Evolutionary conservation across 35 echinoderm and acorn worm species (phyloP).

Genomic region (Chiridota heheva): DNA sequence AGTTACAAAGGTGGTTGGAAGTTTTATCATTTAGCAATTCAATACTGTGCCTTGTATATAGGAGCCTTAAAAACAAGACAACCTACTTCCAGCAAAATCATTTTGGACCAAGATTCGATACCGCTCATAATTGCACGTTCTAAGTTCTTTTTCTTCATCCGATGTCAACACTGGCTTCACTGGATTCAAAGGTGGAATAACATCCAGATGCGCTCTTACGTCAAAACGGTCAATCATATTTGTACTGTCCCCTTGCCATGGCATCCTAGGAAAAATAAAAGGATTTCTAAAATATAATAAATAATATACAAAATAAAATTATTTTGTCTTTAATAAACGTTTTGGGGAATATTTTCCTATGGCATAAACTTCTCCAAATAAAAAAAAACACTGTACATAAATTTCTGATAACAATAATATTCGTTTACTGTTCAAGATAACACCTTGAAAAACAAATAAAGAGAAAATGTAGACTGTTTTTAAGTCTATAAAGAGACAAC

Average conservation of each 20-base stretch:
- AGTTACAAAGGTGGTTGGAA: too few relatives aligned
- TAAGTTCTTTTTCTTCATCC: slow-evolving; percentile 72
- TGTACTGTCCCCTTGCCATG: slow-evolving; percentile 92
- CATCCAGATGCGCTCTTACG: slow-evolving; percentile 88
- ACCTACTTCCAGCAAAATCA: slow-evolving; percentile 99
- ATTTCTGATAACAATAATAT: neutral
- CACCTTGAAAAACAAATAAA: too few relatives aligned
- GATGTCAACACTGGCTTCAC: slow-evolving; percentile 30
- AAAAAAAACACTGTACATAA: neutral
- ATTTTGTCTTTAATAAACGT: too few relatives aligned
- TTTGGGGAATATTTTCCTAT: too few relatives aligned
- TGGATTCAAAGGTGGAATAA: slow-evolving; percentile 55
- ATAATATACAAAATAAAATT: neutral
- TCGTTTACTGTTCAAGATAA: too few relatives aligned
- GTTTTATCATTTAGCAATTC: too few relatives aligned
- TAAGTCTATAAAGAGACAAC: too few relatives aligned
- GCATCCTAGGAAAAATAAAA: slow-evolving; percentile 96
- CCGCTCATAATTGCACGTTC: slow-evolving; percentile 97
- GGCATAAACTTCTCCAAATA: too few relatives aligned
- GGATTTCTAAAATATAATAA: neutral
- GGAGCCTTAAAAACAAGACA: slow-evolving; percentile 30
- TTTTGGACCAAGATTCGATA: slow-evolving; percentile 98
- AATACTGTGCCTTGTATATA: too few relatives aligned
- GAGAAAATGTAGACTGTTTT: too few relatives aligned
- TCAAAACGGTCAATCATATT: slow-evolving; percentile 99